Evolutionary conservation across 2,113 vertebrate genomes (phyloP).

Genomic region (Aldabrachelys gigantea): DNA sequence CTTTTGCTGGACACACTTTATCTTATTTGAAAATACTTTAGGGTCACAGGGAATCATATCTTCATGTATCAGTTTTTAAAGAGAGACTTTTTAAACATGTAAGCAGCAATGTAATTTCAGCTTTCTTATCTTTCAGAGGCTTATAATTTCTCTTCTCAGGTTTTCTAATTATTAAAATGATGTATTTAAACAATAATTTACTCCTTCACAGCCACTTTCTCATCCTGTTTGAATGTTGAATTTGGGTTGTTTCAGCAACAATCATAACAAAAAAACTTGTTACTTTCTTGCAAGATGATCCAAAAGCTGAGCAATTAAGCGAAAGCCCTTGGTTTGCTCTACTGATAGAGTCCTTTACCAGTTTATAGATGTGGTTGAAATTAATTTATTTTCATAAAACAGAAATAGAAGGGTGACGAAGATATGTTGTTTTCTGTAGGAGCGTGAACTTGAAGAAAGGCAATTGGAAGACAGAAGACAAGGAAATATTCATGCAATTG

Average conservation of each 20-base stretch:
- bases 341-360: neutral
- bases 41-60: neutral
- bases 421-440: conserved; percentile 70
- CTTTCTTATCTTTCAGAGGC: neutral
- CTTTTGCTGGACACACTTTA: neutral
- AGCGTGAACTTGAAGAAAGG: conserved; percentile 85
- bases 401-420: neutral
- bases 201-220: neutral
- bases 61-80: neutral
- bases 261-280: neutral
- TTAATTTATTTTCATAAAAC: neutral
- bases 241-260: neutral
- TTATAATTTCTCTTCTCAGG: neutral
- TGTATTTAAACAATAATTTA: neutral
- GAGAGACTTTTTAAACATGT: neutral
- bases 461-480: conserved; percentile 81
- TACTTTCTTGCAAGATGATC: neutral
- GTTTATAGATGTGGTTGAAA: neutral
- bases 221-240: neutral
- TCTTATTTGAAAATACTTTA: neutral
- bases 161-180: neutral
- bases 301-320: neutral
- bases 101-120: neutral
- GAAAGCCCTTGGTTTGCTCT: neutral
- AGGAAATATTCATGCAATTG: conserved; percentile 77